Percentiles rank a stretch among this genome's conserved stretches.
These are phyloP conservation scores for Zosterops hypoxanthus DNA, from an alignment of 2,113 vertebrate genomes.

Conservation along the genomic window DNA sequence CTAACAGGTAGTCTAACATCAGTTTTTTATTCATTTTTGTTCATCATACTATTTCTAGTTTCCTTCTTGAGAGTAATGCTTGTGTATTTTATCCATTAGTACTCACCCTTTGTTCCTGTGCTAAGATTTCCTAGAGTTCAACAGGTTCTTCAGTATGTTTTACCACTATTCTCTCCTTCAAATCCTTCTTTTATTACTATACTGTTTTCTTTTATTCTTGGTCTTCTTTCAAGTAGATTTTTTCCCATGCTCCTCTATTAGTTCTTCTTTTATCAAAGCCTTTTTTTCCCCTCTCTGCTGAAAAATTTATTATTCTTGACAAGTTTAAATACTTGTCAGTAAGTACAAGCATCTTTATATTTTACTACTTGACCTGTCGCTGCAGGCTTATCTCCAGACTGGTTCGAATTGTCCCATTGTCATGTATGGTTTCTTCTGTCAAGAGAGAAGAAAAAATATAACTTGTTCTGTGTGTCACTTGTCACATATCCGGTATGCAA, in stretches of 20 bases:
- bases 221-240: not conserved
- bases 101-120: not conserved
- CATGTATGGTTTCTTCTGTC: not conserved
- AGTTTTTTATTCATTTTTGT: not conserved
- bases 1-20: not conserved
- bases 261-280: not conserved
- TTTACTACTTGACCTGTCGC: not conserved
- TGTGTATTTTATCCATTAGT: not conserved
- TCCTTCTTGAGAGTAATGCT: not conserved
- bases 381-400: not conserved
- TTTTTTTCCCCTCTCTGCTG: not conserved
- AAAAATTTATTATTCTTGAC: not conserved
- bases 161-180: not conserved
- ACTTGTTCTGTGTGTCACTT: not conserved
- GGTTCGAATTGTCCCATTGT: not conserved
- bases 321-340: slow-evolving; percentile 26
- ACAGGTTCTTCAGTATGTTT: not conserved
- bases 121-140: not conserved
- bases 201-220: not conserved
- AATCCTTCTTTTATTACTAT: not conserved
- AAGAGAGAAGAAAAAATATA: not conserved
- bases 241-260: not conserved
- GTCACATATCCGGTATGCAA: not conserved
- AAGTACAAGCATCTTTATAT: not conserved
- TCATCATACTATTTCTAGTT: not conserved